A percentile compares a stretch with the other conserved stretches of the same genome.
Conservation (phyloP, 2,797 vertebrate species). For the Gymnodraco acuticeps region DNA sequence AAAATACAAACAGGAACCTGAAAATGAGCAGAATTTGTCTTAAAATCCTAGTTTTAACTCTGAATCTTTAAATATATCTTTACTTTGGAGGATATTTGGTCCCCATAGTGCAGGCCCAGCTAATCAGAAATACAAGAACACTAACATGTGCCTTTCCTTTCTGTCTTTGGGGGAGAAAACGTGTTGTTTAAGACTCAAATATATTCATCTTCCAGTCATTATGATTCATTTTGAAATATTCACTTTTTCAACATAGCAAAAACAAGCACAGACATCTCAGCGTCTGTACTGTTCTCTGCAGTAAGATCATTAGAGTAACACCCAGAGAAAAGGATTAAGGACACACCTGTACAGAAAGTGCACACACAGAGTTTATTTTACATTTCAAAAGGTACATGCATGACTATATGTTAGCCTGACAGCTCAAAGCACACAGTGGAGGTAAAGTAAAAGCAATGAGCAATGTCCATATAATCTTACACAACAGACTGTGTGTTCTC, state of each 20-base stretch:
- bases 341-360: not conserved
- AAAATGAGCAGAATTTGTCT: not conserved
- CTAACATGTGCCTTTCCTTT: not conserved
- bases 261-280: not conserved
- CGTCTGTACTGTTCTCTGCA: not conserved
- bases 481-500: no score
- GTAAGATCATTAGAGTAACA: not conserved
- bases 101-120: not conserved
- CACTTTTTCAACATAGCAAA: not conserved
- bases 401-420: not conserved
- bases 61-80: not conserved
- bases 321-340: not conserved
- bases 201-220: not conserved
- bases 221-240: not conserved
- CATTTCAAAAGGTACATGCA: not conserved
- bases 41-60: not conserved
- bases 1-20: no score
- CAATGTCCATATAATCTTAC: no score
- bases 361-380: not conserved
- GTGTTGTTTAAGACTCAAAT: not conserved
- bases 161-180: not conserved
- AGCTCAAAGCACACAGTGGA: not conserved
- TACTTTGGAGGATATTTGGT: no score
- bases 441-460: not conserved
- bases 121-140: not conserved